These are phyloP conservation scores for Datnioides undecimradiatus DNA, from an alignment of 2,113 vertebrate species.

Conservation along the genomic window DNA sequence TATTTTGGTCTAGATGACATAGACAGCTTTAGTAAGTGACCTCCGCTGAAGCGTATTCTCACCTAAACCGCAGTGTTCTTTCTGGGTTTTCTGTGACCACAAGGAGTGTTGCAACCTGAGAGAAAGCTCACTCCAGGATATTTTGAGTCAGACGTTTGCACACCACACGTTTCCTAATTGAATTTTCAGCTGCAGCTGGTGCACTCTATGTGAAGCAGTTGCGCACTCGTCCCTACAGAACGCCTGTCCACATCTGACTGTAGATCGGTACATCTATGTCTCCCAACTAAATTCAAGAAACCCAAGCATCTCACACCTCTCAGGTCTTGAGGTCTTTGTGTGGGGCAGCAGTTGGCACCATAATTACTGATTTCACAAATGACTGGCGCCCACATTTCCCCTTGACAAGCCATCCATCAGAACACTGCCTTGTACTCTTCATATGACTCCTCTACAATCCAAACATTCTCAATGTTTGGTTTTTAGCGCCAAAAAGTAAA, in stretches of 20 bases:
- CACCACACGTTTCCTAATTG: constrained; percentile 32
- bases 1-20: constrained; percentile 33
- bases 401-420: constrained; percentile 20
- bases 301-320: no score
- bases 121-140: constrained; percentile 29
- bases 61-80: constrained; percentile 52
- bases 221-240: background rate
- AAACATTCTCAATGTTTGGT: background rate
- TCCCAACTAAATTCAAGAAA: no score
- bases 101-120: constrained; percentile 38
- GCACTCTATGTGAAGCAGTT: background rate
- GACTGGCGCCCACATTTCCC: background rate
- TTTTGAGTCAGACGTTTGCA: constrained; percentile 42
- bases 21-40: constrained; percentile 30
- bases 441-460: background rate
- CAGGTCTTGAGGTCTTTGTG: background rate
- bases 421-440: constrained; percentile 10
- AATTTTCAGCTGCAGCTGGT: constrained; percentile 22
- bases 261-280: background rate
- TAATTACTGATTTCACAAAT: constrained; percentile 14
- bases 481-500: constrained; percentile 9
- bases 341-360: background rate
- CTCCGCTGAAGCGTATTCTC: constrained; percentile 33
- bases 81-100: constrained; percentile 35
- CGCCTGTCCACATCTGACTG: background rate